phyloP scores from a whole-genome alignment of 1,140 invertebrate species.

The Tigriopus japonicus region DNA sequence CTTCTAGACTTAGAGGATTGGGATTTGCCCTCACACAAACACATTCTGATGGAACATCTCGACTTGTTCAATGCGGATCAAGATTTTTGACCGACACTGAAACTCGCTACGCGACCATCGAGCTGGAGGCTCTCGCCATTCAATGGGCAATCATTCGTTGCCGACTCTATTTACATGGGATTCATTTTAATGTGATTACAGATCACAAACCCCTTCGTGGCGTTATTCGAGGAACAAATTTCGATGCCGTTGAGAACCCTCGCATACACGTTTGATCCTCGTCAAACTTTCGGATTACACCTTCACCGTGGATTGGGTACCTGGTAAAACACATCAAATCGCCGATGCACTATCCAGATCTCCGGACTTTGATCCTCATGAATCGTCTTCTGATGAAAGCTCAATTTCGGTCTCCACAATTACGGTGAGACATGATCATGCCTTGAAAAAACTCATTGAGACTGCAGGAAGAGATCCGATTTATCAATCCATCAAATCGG shows the following conservation, averaged over 20 bases:
- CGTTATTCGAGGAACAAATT: not conserved
- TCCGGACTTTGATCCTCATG: not conserved
- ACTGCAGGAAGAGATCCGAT: not conserved
- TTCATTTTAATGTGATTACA: not conserved
- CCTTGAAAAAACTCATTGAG: not conserved
- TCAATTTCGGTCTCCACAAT: not conserved
- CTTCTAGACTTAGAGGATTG: too few relatives aligned
- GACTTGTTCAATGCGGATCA: constrained; percentile 1
- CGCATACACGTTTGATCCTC: not conserved
- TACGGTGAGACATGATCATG: too few relatives aligned
- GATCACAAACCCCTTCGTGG: not conserved
- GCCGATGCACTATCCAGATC: not conserved
- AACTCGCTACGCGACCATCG: not conserved
- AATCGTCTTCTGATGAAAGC: not conserved
- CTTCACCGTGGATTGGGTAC: not conserved
- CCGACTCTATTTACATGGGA: not conserved
- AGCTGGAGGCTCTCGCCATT: not conserved
- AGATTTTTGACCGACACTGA: not conserved
- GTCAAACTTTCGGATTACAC: not conserved
- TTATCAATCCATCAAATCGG: not conserved
- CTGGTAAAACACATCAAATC: not conserved
- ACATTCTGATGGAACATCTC: too few relatives aligned
- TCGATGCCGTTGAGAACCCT: not conserved
- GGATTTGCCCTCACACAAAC: too few relatives aligned
- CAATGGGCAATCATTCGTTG: constrained; percentile 1